These are phyloP conservation scores for Bombus superbus DNA, from an alignment of 1,140 invertebrate species.

Conservation along the genomic window DNA sequence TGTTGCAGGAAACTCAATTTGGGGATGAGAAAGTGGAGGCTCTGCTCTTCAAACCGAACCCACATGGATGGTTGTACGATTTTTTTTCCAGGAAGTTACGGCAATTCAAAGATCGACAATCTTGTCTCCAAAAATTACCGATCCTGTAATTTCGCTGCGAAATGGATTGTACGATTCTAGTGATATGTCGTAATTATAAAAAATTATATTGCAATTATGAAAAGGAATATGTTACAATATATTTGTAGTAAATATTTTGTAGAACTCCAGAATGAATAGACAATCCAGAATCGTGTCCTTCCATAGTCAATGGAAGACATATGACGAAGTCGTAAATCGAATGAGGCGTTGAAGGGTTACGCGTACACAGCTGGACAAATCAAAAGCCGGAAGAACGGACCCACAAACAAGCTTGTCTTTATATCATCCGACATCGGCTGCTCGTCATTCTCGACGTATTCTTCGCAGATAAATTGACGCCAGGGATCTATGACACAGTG, in stretches of 20 bases:
- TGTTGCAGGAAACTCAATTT: neutral
- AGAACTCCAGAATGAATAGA: too few species aligned
- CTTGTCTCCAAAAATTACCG: neutral
- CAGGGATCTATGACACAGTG: neutral
- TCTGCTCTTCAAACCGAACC: neutral
- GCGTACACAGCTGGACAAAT: neutral
- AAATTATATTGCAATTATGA: too few species aligned
- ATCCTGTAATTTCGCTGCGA: neutral
- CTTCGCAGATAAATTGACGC: neutral
- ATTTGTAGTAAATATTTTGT: neutral
- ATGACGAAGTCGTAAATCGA: conserved; percentile 19
- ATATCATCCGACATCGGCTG: conserved; percentile 1
- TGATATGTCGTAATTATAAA: too few species aligned
- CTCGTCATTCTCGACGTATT: neutral
- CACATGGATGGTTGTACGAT: too few species aligned
- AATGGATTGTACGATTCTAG: neutral
- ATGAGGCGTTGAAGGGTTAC: neutral
- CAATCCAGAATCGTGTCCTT: neutral
- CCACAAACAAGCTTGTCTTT: conserved; percentile 13
- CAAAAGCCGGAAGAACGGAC: conserved; percentile 2
- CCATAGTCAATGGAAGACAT: neutral
- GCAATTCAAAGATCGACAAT: neutral
- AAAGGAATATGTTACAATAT: neutral
- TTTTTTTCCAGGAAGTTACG: too few species aligned
- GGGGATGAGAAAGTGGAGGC: neutral